Evolutionary conservation across 2,888 invertebrate genomes (phyloP).

Genomic region (Conistra vaccinii): DNA sequence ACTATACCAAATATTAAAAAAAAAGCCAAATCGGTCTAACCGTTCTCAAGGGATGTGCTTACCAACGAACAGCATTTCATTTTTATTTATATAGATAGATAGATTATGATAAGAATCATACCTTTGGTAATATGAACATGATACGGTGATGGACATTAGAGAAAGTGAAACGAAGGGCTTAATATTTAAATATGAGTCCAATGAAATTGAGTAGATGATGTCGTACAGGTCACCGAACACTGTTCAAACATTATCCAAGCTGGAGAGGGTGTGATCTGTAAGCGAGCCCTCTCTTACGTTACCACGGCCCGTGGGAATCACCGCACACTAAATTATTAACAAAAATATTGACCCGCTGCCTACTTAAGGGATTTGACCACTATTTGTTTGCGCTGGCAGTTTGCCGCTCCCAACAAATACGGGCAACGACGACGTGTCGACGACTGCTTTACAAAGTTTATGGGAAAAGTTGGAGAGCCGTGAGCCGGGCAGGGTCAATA

Average conservation of each 20-base stretch:
- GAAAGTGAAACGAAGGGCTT: constrained; percentile 50
- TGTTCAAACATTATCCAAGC: constrained; percentile 77
- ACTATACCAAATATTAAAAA: not conserved
- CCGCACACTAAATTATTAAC: constrained; percentile 89
- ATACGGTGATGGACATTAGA: constrained; percentile 18
- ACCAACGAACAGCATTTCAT: not conserved
- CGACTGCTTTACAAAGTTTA: constrained; percentile 86
- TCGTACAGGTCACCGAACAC: constrained; percentile 69
- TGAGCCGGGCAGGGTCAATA: constrained; percentile 78
- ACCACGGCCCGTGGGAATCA: constrained; percentile 83
- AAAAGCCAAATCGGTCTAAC: not conserved
- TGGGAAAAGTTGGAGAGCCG: constrained; percentile 84
- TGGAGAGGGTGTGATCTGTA: constrained; percentile 83
- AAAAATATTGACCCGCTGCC: constrained; percentile 90
- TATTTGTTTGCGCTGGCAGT: constrained; percentile 87
- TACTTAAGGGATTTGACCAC: constrained; percentile 90
- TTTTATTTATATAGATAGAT: not conserved
- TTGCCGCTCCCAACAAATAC: constrained; percentile 86
- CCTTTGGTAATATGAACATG: constrained; percentile 10
- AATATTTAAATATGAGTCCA: constrained; percentile 53
- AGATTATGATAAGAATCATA: constrained; percentile 11
- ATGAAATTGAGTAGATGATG: constrained; percentile 62
- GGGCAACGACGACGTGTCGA: constrained; percentile 75
- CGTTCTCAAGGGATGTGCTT: not conserved
- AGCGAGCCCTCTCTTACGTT: constrained; percentile 80